phyloP scores from a whole-genome alignment of 1,140 invertebrate genomes.

The Diabrotica undecimpunctata region DNA sequence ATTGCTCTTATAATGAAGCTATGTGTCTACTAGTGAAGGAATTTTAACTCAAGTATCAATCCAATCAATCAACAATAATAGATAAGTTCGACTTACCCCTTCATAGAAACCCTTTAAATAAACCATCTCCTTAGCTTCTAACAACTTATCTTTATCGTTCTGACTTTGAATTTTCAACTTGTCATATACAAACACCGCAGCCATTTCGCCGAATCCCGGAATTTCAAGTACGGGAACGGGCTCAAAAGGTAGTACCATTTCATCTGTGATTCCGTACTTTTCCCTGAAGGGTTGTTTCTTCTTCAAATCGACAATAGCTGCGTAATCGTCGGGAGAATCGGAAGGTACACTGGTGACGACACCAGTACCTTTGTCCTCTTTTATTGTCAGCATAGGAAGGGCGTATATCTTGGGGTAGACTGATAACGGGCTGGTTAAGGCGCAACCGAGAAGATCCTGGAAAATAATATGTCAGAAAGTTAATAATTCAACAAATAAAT shows the following conservation, averaged over 20 bases:
- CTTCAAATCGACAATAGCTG: conserved; percentile 90
- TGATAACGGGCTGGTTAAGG: conserved; percentile 81
- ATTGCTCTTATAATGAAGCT: no score
- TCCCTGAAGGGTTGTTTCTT: conserved; percentile 90
- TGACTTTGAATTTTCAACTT: conserved; percentile 94
- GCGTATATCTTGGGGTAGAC: conserved; percentile 82
- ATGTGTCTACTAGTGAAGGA: no score
- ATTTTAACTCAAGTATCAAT: no score
- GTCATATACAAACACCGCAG: conserved; percentile 82
- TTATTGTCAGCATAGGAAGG: conserved; percentile 96
- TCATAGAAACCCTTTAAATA: conserved; percentile 99
- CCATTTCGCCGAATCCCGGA: conserved; percentile 82
- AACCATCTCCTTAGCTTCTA: conserved; percentile 92
- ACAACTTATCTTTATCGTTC: conserved; percentile 92
- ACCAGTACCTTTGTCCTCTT: conserved; percentile 97
- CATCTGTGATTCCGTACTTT: conserved; percentile 88
- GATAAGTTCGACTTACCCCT: conserved; percentile 48
- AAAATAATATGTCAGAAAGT: not conserved
- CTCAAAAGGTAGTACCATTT: conserved; percentile 77
- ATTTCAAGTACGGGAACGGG: conserved; percentile 90
- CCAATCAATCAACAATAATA: no score
- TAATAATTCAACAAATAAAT: no score
- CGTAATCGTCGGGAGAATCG: conserved; percentile 98
- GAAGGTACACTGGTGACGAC: conserved; percentile 98
- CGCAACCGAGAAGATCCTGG: conserved; percentile 65